A percentile compares a stretch with the other conserved stretches of the same genome.
phyloP scores from a whole-genome alignment of 2,797 vertebrate species.

The Limnodromus scolopaceus region DNA sequence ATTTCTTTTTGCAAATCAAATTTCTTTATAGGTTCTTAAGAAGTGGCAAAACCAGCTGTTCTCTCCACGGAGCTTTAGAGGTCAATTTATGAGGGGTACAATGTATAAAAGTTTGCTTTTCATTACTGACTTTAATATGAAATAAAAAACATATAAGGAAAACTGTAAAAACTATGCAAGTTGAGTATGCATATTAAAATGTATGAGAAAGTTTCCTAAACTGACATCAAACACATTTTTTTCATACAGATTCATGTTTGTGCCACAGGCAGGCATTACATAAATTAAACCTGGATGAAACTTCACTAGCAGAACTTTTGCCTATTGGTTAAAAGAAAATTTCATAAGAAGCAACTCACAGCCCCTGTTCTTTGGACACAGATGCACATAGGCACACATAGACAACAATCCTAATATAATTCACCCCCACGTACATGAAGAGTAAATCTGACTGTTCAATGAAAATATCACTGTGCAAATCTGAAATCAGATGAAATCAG shows the following conservation, averaged over 20 bases:
- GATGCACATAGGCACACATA: neutral
- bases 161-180: neutral
- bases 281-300: neutral
- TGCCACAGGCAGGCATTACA: neutral
- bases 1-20: slow-evolving; percentile 6
- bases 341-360: neutral
- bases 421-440: neutral
- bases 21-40: neutral
- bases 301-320: neutral
- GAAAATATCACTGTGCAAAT: neutral
- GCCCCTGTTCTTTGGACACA: neutral
- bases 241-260: neutral
- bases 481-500: neutral
- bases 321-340: neutral
- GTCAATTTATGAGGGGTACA: neutral
- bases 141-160: neutral
- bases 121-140: neutral
- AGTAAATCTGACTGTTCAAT: neutral
- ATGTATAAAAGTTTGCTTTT: neutral
- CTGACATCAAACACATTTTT: neutral
- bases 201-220: slow-evolving; percentile 6
- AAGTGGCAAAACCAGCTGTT: slow-evolving; percentile 28
- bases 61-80: neutral
- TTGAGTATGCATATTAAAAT: neutral
- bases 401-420: neutral